phyloP scores from a whole-genome alignment of 2,113 vertebrate species.

The Channa argus region DNA sequence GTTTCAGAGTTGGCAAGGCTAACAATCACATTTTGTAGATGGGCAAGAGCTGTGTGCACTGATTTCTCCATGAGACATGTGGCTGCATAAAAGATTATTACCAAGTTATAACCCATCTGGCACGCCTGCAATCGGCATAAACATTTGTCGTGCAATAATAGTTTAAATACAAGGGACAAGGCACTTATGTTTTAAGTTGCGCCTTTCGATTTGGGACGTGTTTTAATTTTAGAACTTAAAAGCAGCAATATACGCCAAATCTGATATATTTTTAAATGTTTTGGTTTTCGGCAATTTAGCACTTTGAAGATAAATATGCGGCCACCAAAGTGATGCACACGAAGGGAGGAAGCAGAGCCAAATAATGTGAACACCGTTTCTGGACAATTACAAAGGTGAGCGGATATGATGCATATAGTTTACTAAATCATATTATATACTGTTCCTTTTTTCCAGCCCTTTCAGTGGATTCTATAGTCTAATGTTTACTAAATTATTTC shows the following conservation, averaged over 20 bases:
- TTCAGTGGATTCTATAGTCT: background rate
- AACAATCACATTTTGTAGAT: slow-evolving; percentile 7
- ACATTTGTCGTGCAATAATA: slow-evolving; percentile 15
- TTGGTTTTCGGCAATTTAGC: slow-evolving; percentile 65
- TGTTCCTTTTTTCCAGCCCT: background rate
- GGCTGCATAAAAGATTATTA: background rate
- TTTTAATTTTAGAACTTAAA: background rate
- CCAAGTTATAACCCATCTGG: slow-evolving; percentile 16
- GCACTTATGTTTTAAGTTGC: background rate
- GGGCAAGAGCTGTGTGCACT: slow-evolving; percentile 24
- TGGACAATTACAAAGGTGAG: slow-evolving; percentile 78
- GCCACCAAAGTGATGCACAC: slow-evolving; percentile 76
- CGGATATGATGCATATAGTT: slow-evolving; percentile 5
- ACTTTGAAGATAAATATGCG: slow-evolving; percentile 68
- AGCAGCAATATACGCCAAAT: background rate
- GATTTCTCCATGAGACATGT: slow-evolving; percentile 19
- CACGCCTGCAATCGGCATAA: background rate
- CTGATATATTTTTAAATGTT: slow-evolving; percentile 41
- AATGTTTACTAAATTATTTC: slow-evolving; percentile 30
- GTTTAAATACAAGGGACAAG: background rate
- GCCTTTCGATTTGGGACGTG: background rate
- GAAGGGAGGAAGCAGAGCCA: slow-evolving; percentile 70
- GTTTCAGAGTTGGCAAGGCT: slow-evolving; percentile 56
- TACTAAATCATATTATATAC: too few relatives aligned
- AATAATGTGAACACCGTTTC: slow-evolving; percentile 83